Evolutionary conservation across 2,888 invertebrate species (phyloP).

Genomic region (Bimastos eiseni): DNA sequence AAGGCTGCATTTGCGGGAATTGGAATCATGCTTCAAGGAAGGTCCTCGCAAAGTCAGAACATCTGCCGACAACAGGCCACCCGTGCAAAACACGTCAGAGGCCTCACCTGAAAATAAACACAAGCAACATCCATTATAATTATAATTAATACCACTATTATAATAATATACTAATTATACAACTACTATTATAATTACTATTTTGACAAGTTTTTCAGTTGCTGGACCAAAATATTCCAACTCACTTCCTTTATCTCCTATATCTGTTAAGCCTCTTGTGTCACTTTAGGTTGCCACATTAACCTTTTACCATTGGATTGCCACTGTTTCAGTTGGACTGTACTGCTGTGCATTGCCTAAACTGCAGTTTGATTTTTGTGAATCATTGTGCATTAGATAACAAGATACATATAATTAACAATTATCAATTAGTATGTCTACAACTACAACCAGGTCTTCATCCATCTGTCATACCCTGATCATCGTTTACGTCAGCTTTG

Average conservation of each 20-base stretch:
- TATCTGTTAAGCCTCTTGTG: too few relatives aligned
- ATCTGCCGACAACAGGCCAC: not conserved
- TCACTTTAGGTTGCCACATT: too few relatives aligned
- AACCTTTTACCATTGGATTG: too few relatives aligned
- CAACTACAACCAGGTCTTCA: not conserved
- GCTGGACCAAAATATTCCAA: too few relatives aligned
- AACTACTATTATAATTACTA: not conserved
- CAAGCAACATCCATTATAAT: not conserved
- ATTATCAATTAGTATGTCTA: not conserved
- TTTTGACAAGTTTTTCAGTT: not conserved
- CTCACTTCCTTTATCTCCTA: too few relatives aligned
- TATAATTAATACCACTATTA: too few relatives aligned
- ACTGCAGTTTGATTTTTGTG: too few relatives aligned
- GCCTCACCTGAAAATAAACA: not conserved
- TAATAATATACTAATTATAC: not conserved
- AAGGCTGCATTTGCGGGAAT: conserved; percentile 39
- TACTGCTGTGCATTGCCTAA: too few relatives aligned
- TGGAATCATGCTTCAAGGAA: conserved; percentile 8
- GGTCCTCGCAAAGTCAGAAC: not conserved
- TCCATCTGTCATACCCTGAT: conserved; percentile 18
- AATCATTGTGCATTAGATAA: too few relatives aligned
- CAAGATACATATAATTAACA: too few relatives aligned
- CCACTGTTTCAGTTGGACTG: too few relatives aligned
- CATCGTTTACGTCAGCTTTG: not conserved
- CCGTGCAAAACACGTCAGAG: not conserved